These are phyloP conservation scores for Thereuonema tuberculata DNA, from an alignment of 1,140 invertebrate genomes.

Conservation along the genomic window DNA sequence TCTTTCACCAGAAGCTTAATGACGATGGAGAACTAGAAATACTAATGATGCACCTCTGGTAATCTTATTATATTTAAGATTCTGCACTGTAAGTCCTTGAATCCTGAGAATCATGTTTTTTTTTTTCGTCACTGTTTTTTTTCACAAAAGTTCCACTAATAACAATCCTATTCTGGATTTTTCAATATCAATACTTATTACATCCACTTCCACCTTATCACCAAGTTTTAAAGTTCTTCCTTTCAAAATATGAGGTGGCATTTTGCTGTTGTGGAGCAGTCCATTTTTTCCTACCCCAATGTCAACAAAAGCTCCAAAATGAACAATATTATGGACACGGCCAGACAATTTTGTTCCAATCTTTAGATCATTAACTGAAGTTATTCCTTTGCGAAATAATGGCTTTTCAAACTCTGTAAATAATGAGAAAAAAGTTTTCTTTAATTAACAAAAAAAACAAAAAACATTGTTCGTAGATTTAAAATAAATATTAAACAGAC, in stretches of 20 bases:
- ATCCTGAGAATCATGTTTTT: no score
- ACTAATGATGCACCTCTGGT: no score
- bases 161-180: conserved; percentile 39
- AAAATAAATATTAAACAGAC: no score
- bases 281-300: conserved; percentile 63
- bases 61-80: no score
- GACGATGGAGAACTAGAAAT: no score
- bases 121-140: no score
- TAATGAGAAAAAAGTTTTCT: conserved; percentile 2
- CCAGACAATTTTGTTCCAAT: conserved; percentile 40
- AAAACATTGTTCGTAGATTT: no score
- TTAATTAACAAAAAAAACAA: no score
- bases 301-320: conserved; percentile 83
- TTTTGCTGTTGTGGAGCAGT: conserved; percentile 52
- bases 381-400: conserved; percentile 49
- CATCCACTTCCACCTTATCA: conserved; percentile 48
- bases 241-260: no score
- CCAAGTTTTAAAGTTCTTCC: conserved; percentile 47
- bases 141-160: no score
- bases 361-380: conserved; percentile 42
- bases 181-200: conserved; percentile 39
- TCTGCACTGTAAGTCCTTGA: no score
- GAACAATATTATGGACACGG: conserved; percentile 62
- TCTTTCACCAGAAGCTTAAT: no score
- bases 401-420: conserved; percentile 41